Percentiles rank a stretch among this genome's conserved stretches.
phyloP scores from a whole-genome alignment of 2,797 vertebrate species.

The Coregonus ussuriensis region DNA sequence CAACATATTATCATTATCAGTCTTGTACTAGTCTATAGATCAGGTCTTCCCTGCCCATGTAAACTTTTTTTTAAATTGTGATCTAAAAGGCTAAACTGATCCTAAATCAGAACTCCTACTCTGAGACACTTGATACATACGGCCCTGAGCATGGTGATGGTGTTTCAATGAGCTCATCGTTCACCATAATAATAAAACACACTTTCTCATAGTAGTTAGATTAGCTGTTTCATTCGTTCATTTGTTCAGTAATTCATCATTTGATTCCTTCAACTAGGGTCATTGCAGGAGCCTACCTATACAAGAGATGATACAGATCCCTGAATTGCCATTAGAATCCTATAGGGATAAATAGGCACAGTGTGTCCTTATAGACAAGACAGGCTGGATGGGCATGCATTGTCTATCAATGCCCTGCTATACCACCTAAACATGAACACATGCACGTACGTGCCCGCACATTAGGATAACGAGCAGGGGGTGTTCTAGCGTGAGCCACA shows the following conservation, averaged over 20 bases:
- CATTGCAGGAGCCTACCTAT: background rate
- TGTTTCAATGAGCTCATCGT: too few species aligned
- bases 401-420: background rate
- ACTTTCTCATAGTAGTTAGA: background rate
- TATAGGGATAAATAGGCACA: background rate
- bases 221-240: background rate
- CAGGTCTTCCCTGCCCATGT: background rate
- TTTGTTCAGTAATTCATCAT: background rate
- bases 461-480: conserved; percentile 67
- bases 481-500: conserved; percentile 66
- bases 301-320: background rate
- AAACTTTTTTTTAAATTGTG: background rate
- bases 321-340: background rate
- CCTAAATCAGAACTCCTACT: background rate
- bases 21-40: background rate
- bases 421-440: conserved; percentile 1
- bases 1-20: background rate
- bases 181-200: background rate
- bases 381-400: background rate
- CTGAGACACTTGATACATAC: background rate
- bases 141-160: too few species aligned
- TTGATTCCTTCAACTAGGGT: background rate
- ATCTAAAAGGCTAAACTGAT: background rate
- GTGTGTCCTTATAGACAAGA: background rate
- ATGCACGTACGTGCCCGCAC: conserved; percentile 35